Percentiles rank a stretch among this genome's conserved stretches.
Conservation (phyloP, 2,113 vertebrate species). For the Etheostoma cragini region DNA sequence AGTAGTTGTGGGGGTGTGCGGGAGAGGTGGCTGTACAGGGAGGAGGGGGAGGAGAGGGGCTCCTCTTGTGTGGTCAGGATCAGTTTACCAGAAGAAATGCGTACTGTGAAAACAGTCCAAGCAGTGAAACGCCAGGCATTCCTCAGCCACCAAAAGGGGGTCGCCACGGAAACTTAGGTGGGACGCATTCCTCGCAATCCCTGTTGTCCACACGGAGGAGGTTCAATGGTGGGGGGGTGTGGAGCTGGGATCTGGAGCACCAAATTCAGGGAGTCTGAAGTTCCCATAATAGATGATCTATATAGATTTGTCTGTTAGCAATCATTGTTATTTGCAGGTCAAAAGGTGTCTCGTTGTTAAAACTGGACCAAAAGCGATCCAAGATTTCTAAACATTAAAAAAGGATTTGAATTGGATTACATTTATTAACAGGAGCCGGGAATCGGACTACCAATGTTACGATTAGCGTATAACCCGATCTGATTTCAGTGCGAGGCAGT, state of each 20-base stretch:
- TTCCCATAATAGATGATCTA: not conserved
- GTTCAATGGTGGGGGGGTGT: not conserved
- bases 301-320: not conserved
- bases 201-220: not conserved
- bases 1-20: not conserved
- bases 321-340: not conserved
- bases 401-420: not conserved
- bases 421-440: not conserved
- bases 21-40: not conserved
- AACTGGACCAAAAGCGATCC: not conserved
- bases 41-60: not conserved
- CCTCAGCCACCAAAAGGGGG: conserved; percentile 37
- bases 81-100: conserved; percentile 56
- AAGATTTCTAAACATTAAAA: not conserved
- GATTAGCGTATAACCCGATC: too few species aligned
- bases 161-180: conserved; percentile 46
- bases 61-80: conserved; percentile 72
- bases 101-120: conserved; percentile 49
- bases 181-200: conserved; percentile 44
- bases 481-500: too few species aligned
- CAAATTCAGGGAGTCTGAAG: not conserved
- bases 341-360: not conserved
- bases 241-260: not conserved
- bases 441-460: too few species aligned
- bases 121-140: conserved; percentile 42